Percentiles rank a stretch among this genome's conserved stretches.
These are phyloP conservation scores for Okapia johnstoni DNA, from an alignment of 2,113 vertebrate species.

Conservation along the genomic window DNA sequence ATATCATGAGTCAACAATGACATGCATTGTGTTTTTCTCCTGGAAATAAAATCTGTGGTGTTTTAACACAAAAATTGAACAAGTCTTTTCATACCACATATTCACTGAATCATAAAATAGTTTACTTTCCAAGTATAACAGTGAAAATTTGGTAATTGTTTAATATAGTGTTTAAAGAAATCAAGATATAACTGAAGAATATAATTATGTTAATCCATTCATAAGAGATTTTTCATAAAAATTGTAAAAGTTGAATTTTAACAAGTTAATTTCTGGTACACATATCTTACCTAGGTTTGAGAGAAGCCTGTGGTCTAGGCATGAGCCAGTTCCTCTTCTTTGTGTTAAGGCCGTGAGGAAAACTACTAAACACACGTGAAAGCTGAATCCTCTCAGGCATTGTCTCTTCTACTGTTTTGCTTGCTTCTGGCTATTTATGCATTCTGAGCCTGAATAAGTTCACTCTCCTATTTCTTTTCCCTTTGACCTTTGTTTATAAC, in stretches of 20 bases:
- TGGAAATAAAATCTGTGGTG: not conserved
- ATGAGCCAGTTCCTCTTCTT: not conserved
- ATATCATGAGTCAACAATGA: not conserved
- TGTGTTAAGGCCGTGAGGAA: not conserved
- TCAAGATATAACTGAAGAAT: not conserved
- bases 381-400: not conserved
- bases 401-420: not conserved
- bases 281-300: fast-evolving
- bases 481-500: not conserved
- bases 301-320: not conserved
- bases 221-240: not conserved
- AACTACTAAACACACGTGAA: not conserved
- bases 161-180: not conserved
- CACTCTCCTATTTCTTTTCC: not conserved
- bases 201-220: not conserved
- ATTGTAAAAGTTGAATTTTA: not conserved
- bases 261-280: not conserved
- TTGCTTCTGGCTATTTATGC: not conserved
- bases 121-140: not conserved
- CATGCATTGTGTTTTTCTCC: not conserved
- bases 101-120: not conserved
- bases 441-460: not conserved
- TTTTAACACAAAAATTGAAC: not conserved
- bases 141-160: not conserved
- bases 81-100: not conserved